Percentiles rank a stretch among this genome's conserved stretches.
Evolutionary conservation across 2,888 invertebrate species (phyloP).

Genomic region (Stenichneumon culpator): DNA sequence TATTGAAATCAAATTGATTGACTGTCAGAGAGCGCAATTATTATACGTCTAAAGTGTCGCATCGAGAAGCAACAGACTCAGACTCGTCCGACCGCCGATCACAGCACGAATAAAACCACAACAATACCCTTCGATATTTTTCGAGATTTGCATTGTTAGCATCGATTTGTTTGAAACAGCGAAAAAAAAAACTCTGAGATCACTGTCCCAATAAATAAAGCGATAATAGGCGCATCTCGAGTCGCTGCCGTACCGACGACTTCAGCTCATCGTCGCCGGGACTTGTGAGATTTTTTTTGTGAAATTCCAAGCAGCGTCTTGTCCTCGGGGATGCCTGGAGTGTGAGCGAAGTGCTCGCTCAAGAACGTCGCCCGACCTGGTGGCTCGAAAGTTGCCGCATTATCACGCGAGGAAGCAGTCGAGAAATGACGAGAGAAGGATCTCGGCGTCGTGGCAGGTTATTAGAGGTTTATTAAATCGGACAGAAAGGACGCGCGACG

Average conservation of each 20-base stretch:
- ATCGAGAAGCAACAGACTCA: too few relatives aligned
- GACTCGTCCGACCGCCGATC: too few relatives aligned
- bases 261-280: not conserved
- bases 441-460: constrained; percentile 35
- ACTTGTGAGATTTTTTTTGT: constrained; percentile 18
- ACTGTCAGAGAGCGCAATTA: too few relatives aligned
- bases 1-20: too few relatives aligned
- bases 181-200: too few relatives aligned
- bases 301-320: not conserved
- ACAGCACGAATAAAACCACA: too few relatives aligned
- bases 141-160: too few relatives aligned
- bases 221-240: constrained; percentile 5
- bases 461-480: constrained; percentile 58
- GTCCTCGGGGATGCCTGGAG: constrained; percentile 8
- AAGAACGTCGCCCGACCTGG: constrained; percentile 30
- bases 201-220: not conserved
- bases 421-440: constrained; percentile 23
- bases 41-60: too few relatives aligned
- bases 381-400: constrained; percentile 21
- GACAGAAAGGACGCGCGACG: constrained; percentile 43
- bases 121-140: too few relatives aligned
- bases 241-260: too few relatives aligned
- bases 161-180: too few relatives aligned
- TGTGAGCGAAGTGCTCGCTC: constrained; percentile 29
- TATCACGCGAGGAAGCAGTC: constrained; percentile 29